phyloP scores from a whole-genome alignment of 2,797 vertebrate species.

The Myotis vivesi region DNA sequence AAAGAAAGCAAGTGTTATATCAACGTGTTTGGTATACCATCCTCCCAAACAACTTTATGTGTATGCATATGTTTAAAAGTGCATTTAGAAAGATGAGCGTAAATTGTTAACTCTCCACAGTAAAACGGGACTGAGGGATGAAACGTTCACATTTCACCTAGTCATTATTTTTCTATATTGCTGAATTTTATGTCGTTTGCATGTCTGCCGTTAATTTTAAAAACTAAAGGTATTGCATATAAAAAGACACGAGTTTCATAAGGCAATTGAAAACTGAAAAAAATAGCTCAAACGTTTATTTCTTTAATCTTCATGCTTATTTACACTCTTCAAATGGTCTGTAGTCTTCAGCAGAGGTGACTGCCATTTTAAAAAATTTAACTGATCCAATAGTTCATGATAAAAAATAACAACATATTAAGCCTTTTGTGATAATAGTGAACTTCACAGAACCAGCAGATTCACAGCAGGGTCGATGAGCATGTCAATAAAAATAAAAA shows the following conservation, averaged over 20 bases:
- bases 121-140: background rate
- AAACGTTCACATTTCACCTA: constrained; percentile 12
- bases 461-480: background rate
- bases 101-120: background rate
- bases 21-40: background rate
- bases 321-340: constrained; percentile 31
- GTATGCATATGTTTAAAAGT: background rate
- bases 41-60: background rate
- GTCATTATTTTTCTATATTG: background rate
- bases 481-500: background rate
- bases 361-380: constrained; percentile 59
- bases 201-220: background rate
- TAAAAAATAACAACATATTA: constrained; percentile 8
- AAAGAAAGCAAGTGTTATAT: background rate
- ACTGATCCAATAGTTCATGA: background rate
- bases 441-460: constrained; percentile 17
- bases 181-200: background rate
- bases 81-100: background rate
- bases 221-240: background rate
- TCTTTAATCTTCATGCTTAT: constrained; percentile 10
- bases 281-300: background rate
- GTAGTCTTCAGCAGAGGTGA: constrained; percentile 47
- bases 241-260: constrained; percentile 20
- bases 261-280: background rate
- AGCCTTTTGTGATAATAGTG: background rate